Evolutionary conservation across 2,797 vertebrate genomes (phyloP), one percentile per base, ranked within the genome.

Genomic region (Mus minutoides): DNA sequence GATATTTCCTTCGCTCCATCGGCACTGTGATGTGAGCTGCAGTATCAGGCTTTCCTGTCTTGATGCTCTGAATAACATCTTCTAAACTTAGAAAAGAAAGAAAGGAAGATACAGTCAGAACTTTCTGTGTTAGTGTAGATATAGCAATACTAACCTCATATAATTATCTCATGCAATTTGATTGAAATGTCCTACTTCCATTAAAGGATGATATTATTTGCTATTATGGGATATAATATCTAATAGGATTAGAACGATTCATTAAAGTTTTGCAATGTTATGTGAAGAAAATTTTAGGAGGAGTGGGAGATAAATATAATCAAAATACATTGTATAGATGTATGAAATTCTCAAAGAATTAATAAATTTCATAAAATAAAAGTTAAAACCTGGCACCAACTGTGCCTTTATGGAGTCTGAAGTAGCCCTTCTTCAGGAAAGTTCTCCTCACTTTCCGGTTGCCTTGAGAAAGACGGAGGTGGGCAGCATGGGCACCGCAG

Each of bases 111-210:
- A 4, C 6, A 49, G 11, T 49, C 3, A 85, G 11, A 85, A 67
- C 12, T 49, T 24, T 49, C 6, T 60, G 1, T 69, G 22, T 64
- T 87, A 24, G 0, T 34, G 21, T 7, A 88, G 11, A 1, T 54
- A 69, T 78, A 71, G 17, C 67, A 37, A n/a, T 71, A 37, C 7
- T 21, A 37, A 64, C 14, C 85, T 22, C 52, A 77, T 19, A 1
- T 69, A 77, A 24, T 60, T 83, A 62, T 4, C 76, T 26, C 37
- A 58, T 34, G 1, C 69, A 73, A 19, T 62, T 93, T 76, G 26
- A 64, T 78, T 69, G 56, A 69, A 60, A 77, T 49, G 75, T 92
- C 49, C 6, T 52, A 34, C 71, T 94, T 31, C 62, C 8, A 86
- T 31, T 29, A 89, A 37, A 73, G 12, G 3, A n/a, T n/a, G 3